Evolutionary conservation across 2,797 vertebrate species (phyloP).

Genomic region (Xyrichtys novacula): DNA sequence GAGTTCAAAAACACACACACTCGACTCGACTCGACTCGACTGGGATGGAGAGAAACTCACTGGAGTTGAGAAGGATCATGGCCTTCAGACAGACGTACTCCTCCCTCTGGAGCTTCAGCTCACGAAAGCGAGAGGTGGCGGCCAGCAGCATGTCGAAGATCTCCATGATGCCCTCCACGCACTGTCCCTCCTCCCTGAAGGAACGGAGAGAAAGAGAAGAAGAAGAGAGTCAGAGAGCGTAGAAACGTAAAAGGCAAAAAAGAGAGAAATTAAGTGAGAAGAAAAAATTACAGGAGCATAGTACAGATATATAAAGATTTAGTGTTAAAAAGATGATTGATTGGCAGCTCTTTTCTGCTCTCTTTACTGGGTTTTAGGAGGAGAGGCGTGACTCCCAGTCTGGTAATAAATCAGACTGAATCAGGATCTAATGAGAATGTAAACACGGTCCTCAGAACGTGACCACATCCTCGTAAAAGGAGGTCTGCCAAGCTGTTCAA

Average conservation of each 20-base stretch:
- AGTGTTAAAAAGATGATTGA: too few species aligned
- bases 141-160: constrained; percentile 98
- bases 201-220: neutral
- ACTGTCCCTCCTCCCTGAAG: constrained; percentile 94
- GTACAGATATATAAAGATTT: too few species aligned
- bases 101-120: constrained; percentile 95
- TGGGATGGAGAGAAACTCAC: constrained; percentile 83
- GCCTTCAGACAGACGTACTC: constrained; percentile 98
- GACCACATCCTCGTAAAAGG: too few species aligned
- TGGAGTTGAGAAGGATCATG: constrained; percentile 98
- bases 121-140: constrained; percentile 93
- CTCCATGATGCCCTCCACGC: constrained; percentile 98
- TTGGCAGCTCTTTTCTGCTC: too few species aligned
- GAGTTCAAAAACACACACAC: neutral
- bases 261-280: neutral
- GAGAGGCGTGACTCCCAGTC: too few species aligned
- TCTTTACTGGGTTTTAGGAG: too few species aligned
- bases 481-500: too few species aligned
- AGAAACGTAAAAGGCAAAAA: accelerated
- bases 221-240: neutral
- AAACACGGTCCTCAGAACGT: too few species aligned
- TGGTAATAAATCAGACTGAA: too few species aligned
- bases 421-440: too few species aligned
- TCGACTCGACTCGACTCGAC: neutral
- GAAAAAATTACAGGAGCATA: neutral